Base-by-base conservation (phyloP, 2,113 vertebrate species). In the Solenodon paradoxus region DNA sequence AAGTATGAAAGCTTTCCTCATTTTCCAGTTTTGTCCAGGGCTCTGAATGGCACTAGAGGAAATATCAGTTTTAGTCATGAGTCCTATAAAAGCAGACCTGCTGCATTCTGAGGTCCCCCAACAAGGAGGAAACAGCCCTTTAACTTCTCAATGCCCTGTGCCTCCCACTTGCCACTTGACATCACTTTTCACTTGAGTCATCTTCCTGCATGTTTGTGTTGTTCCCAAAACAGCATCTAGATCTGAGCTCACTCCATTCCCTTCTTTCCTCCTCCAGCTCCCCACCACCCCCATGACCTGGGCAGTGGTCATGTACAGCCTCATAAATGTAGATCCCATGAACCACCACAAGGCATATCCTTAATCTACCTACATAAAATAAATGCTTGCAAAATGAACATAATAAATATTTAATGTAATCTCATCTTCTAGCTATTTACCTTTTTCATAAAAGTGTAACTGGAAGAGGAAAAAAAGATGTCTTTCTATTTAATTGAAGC, bases 161-260 rank as follows among this genome's bases (percentile, higher is more conserved):
- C 19, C 1, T 40, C 12, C 24, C 3, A 0, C 13, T 10, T 30
- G n/a, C 35, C 71, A 28, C 11, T 59, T 57, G 45, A 57, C 19
- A 9, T 57, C 42, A 10, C 26, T 85, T 30, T 83, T 22, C 20
- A 16, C 28, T 22, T 2, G n/a, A 57, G 10, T 47, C 51, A 26
- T 42, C 80, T 90, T 55, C 38, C 10, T 78, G 8, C 4, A 47
- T 15, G 53, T 59, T 40, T 69, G 7, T 5, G 1, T 24, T 42
- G 7, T 11, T 42, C 6, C 2, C 0, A 63, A 16, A 17, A 72
- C 3, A 49, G 3, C 22, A 0, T 19, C 3, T 1, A n/a, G 10
- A 11, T 57, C 55, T 85, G 30, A 87, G n/a, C 47, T 22, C 4
- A 16, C 16, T 45, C 28, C 24, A 49, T 47, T 4, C 19, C 26